Percentiles rank a stretch among this genome's conserved stretches.
phyloP scores from a whole-genome alignment of 2,797 vertebrate species.

The Streptopelia turtur region DNA sequence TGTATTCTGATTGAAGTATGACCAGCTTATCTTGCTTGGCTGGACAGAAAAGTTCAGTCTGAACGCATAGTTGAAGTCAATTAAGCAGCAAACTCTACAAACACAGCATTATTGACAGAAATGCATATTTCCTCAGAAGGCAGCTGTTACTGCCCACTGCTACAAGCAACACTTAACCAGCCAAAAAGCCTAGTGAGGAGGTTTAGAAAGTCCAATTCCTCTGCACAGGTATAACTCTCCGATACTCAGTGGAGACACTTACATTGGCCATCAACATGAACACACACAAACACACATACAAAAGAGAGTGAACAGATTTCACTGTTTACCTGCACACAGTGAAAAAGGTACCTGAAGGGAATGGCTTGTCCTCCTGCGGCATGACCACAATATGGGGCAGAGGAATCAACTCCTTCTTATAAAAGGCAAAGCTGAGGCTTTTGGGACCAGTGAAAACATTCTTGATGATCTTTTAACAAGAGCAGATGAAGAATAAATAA shows the following conservation, averaged over 20 bases:
- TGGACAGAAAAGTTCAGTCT: not conserved
- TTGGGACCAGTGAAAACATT: not conserved
- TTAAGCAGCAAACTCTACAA: not conserved
- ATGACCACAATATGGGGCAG: not conserved
- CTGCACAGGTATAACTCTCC: not conserved
- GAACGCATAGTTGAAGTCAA: not conserved
- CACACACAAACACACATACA: no score
- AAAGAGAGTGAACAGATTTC: not conserved
- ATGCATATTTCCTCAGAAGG: not conserved
- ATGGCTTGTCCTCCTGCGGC: not conserved
- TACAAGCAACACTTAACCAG: not conserved
- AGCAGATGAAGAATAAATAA: slow-evolving; percentile 12
- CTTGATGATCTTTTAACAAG: not conserved
- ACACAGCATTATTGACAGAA: not conserved
- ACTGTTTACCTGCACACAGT: not conserved
- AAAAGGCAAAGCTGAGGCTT: not conserved
- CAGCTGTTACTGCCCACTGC: not conserved
- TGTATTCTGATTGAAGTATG: not conserved
- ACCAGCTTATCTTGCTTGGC: not conserved
- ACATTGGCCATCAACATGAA: not conserved
- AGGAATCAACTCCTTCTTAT: not conserved
- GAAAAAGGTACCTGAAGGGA: not conserved
- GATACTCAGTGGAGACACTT: not conserved
- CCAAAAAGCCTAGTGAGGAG: not conserved
- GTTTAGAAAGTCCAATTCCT: not conserved